These are phyloP conservation scores for Aplodontia rufa DNA, from an alignment of 2,113 vertebrate species.

Conservation along the genomic window DNA sequence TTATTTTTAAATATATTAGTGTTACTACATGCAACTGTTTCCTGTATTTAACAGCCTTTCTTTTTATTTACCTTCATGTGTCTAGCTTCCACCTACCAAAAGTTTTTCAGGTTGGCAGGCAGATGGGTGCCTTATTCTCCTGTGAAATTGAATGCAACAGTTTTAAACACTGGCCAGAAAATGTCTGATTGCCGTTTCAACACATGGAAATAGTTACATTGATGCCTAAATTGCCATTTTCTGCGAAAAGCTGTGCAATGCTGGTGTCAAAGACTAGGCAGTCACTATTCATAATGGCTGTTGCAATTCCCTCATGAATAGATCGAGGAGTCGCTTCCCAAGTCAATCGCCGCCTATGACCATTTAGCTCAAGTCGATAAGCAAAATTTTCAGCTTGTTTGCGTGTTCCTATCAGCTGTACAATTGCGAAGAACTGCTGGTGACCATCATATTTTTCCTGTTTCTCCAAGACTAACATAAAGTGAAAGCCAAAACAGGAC, in stretches of 20 bases:
- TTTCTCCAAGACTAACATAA: conserved; percentile 99
- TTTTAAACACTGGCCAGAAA: conserved; percentile 89
- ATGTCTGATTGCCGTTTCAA: conserved; percentile 86
- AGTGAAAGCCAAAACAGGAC: conserved; percentile 99
- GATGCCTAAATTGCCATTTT: conserved; percentile 99
- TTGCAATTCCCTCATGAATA: conserved; percentile 99
- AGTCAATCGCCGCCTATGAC: conserved; percentile 98
- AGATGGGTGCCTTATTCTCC: conserved; percentile 81
- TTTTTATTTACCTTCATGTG: conserved; percentile 84
- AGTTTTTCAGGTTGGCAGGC: conserved; percentile 79
- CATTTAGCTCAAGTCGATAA: conserved; percentile 97
- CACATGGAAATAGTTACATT: conserved; percentile 99
- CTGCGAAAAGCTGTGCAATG: conserved; percentile 99
- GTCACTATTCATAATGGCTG: conserved; percentile 99
- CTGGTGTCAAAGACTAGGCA: conserved; percentile 99
- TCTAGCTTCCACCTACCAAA: conserved; percentile 80
- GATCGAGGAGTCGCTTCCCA: conserved; percentile 99
- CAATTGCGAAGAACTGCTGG: conserved; percentile 99
- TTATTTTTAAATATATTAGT: conserved; percentile 92
- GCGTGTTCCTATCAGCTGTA: conserved; percentile 98
- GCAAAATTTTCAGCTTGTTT: conserved; percentile 99
- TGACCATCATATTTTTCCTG: conserved; percentile 99
- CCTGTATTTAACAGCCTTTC: conserved; percentile 86
- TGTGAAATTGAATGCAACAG: conserved; percentile 83
- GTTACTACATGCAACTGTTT: conserved; percentile 91